Conservation (phyloP, 2,113 vertebrate genomes). For the Mungos mungo region DNA sequence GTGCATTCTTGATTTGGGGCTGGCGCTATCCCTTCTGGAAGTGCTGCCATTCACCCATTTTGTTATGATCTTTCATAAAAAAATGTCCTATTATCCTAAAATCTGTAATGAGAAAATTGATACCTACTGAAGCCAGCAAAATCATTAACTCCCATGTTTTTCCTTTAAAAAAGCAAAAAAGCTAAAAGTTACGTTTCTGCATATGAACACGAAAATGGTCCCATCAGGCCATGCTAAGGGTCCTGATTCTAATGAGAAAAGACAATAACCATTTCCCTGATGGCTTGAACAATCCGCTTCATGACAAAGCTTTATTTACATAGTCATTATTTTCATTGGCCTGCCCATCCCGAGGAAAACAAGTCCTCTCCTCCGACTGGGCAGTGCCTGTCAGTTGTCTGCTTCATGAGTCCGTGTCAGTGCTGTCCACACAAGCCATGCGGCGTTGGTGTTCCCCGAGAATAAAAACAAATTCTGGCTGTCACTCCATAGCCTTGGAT, state of each 20-base stretch:
- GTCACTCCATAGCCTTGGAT: not conserved
- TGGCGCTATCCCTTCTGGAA: not conserved
- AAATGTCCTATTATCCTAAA: conserved; percentile 29
- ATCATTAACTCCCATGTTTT: conserved; percentile 15
- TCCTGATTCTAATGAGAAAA: not conserved
- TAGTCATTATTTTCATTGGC: not conserved
- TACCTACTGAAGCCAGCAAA: not conserved
- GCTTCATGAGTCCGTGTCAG: not conserved
- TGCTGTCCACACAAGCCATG: not conserved
- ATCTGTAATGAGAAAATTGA: conserved; percentile 10
- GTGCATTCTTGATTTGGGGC: not conserved
- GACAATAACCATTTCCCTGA: not conserved
- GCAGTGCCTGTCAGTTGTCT: not conserved
- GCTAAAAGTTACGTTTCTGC: not conserved
- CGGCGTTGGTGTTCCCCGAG: not conserved
- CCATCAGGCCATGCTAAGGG: not conserved
- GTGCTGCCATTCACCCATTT: not conserved
- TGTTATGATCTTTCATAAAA: conserved; percentile 21
- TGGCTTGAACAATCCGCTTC: not conserved
- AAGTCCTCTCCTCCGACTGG: not conserved
- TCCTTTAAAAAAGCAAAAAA: not conserved
- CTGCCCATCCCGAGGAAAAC: not conserved
- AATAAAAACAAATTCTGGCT: not conserved
- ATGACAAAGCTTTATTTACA: not conserved
- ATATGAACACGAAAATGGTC: not conserved